phyloP scores from a whole-genome alignment of 2,888 invertebrate species.

The Cataglyphis altisquamis region DNA sequence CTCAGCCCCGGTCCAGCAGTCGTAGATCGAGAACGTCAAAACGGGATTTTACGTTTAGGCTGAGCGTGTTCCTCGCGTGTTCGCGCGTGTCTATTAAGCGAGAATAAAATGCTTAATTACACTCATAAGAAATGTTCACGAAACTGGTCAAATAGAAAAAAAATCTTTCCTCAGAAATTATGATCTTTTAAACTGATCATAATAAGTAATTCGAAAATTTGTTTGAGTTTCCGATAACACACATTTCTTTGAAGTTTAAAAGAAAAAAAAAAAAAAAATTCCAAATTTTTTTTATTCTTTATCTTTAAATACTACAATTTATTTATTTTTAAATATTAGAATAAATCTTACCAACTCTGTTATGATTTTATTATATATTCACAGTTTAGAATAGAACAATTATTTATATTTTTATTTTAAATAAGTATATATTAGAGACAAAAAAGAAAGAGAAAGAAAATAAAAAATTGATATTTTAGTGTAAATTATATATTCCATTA shows the following conservation, averaged over 20 bases:
- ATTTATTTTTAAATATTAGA: neutral
- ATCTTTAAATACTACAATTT: neutral
- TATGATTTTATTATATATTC: neutral
- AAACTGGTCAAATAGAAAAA: neutral
- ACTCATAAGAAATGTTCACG: conserved; percentile 9
- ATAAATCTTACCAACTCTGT: neutral
- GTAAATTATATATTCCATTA: neutral
- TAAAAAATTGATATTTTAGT: neutral
- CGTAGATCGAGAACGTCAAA: conserved; percentile 76
- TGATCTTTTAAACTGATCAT: neutral
- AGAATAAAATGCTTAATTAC: conserved; percentile 21
- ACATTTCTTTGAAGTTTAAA: neutral
- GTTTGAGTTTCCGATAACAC: neutral
- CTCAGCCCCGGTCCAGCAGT: conserved; percentile 67
- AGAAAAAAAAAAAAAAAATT: neutral
- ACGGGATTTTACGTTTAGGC: conserved; percentile 73
- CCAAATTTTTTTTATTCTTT: neutral
- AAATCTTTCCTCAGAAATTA: neutral
- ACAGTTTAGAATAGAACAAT: no score
- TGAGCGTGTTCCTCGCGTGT: conserved; percentile 39
- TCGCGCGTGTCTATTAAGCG: conserved; percentile 37
- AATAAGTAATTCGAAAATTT: neutral
- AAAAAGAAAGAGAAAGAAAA: neutral
- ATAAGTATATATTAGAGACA: neutral
- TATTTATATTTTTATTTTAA: neutral